These are phyloP conservation scores for Ornithoptera priamus DNA, from an alignment of 2,888 invertebrate genomes.

Conservation along the genomic window DNA sequence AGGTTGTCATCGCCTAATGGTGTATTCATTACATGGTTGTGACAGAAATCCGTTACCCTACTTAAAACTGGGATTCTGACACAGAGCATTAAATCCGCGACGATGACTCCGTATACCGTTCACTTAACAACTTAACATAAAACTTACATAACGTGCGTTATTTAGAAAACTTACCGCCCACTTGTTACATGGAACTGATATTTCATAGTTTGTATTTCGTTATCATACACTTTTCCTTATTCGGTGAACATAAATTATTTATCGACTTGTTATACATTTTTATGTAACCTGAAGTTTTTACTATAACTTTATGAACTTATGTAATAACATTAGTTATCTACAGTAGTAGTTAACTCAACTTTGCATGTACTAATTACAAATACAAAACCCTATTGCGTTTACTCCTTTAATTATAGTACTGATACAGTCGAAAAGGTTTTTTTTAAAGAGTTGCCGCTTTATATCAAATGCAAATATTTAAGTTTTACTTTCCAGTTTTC, in stretches of 20 bases:
- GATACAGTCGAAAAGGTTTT: no score
- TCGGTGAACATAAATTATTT: constrained; percentile 16
- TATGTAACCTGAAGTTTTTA: constrained; percentile 18
- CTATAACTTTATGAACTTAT: not conserved
- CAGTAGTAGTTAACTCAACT: no score
- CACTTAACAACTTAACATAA: not conserved
- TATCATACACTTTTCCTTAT: constrained; percentile 16
- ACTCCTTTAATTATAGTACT: not conserved
- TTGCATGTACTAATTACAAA: no score
- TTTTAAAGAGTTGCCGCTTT: no score
- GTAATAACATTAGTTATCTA: not conserved
- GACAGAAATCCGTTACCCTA: constrained; percentile 59
- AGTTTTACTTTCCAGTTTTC: not conserved
- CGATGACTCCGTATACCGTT: constrained; percentile 3
- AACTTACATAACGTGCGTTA: constrained; percentile 20
- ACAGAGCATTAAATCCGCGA: constrained; percentile 41
- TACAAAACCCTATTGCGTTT: not conserved
- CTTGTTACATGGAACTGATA: constrained; percentile 21
- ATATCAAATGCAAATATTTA: no score
- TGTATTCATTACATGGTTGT: constrained; percentile 54
- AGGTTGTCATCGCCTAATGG: constrained; percentile 36
- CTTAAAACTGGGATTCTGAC: constrained; percentile 60
- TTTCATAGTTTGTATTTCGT: constrained; percentile 14
- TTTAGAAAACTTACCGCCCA: constrained; percentile 10
- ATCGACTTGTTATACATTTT: constrained; percentile 14